Percentiles rank a stretch among this genome's conserved stretches.
Conservation (phyloP, 2,797 vertebrate genomes). For the Rhadinocentrus ornatus region DNA sequence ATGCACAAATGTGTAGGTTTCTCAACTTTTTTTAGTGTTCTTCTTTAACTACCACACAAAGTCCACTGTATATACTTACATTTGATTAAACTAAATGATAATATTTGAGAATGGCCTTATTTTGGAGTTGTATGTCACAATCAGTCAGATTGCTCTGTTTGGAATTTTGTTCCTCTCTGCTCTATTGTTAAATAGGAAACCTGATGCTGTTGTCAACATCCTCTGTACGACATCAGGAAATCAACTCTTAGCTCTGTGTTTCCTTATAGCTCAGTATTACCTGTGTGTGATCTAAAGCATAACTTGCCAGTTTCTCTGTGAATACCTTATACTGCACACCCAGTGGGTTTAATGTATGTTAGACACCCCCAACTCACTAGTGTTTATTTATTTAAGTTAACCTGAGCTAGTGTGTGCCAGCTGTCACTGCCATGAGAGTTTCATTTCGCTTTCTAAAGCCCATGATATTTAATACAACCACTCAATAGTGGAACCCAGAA, state of each 20-base stretch:
- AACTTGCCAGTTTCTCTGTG: not conserved
- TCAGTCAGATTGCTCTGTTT: constrained; percentile 25
- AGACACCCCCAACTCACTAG: constrained; percentile 37
- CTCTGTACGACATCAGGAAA: constrained; percentile 66
- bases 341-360: constrained; percentile 41
- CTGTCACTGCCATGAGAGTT: constrained; percentile 71
- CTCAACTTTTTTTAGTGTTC: constrained; percentile 30
- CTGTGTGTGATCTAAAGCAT: constrained; percentile 30
- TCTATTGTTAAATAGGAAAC: constrained; percentile 70
- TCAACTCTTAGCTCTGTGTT: constrained; percentile 41
- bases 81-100: constrained; percentile 38
- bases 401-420: constrained; percentile 73
- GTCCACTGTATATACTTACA: constrained; percentile 16
- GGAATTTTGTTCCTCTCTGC: constrained; percentile 27
- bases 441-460: constrained; percentile 81
- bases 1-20: constrained; percentile 27
- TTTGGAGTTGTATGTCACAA: constrained; percentile 9
- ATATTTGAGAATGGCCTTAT: constrained; percentile 11
- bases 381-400: constrained; percentile 82
- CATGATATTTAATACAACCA: constrained; percentile 85
- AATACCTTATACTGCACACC: constrained; percentile 3
- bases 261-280: constrained; percentile 42
- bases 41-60: constrained; percentile 13
- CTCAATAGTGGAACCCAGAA: constrained; percentile 38
- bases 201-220: constrained; percentile 64